Base-by-base conservation (phyloP, 2,113 vertebrate species). In the Pelmatolapia mariae region DNA sequence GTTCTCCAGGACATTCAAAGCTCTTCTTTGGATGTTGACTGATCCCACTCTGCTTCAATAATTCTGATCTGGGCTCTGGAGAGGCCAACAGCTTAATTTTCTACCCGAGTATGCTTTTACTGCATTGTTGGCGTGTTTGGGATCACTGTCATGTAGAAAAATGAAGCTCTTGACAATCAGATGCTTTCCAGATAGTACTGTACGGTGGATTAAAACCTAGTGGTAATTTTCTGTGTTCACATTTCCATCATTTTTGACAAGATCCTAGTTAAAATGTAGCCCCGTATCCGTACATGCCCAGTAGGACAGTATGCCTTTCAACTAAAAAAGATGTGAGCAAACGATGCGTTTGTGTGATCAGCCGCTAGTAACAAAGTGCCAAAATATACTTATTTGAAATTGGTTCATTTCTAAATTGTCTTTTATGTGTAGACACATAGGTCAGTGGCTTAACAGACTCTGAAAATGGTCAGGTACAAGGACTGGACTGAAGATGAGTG, bases 371-470 rank as follows among this genome's bases (percentile, higher is more conserved):
- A 63, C 18, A 12, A 36, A 36, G 59, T 63, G 33, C 1, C 1
- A 63, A 36, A 63, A n/a, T 63, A 1, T 63, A 57, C 12, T n/a
- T 36, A 2, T 63, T 63, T 63, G 19, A 33, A 61, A 33, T 2
- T 0, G 15, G 0, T 0, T 63, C 16, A 36, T n/a, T 66, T 66
- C 18, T n/a, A 66, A 66, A 36, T 66, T 12, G 18, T 36, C 1
- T 68, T 22, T 0, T 15, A 40, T 68, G n/a, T 15, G 36, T 22
- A 71, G n/a, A 40, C 63, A 0, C 12, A 9, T 9, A 68, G 63
- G 36, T 68, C 36, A 43, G 63, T 0, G 63, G 36, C 36, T 71
- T 0, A 13, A 24, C n/a, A 71, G n/a, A 15, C 1, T 71, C 38
- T 73, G 66, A 45, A 73, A 73, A 45, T 73, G 2, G 38, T 73